Evolutionary conservation across 2,888 invertebrate genomes (phyloP), one percentile per base, ranked within the genome.

Genomic region (Odontothrips loti): DNA sequence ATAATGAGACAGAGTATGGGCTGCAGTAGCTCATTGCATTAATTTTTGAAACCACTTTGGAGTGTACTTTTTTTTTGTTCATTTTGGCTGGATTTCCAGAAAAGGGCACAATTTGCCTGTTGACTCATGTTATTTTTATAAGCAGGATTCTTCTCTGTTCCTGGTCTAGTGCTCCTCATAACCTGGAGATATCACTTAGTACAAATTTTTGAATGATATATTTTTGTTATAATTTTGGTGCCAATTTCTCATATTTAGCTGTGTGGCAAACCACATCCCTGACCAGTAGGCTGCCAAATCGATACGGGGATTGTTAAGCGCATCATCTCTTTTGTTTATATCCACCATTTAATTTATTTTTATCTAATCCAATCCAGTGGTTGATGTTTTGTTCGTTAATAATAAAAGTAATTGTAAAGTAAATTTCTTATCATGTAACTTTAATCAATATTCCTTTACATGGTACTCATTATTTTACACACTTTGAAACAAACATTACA

Each of bases 401-500:
- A 58, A 58, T 58, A 58, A 58, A 58, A 58, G 34, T 43, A 6
- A 43, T 43, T 43, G 34, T 43, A 43, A 2, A 43, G 20, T 20
- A 58, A 58, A 58, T 17, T 9, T 58, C 58, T 58, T 58, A 9
- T 58, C 20, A 58, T 58, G 15, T 17, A 58, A 20, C 34, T 58
- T 58, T 51, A 20, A 20, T 58, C 20, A 58, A 20, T 58, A 20
- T 58, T 58, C 58, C 58, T 58, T 58, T 58, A 58, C 58, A 58
- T 58, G 20, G 58, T 58, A 58, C 20, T 15, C 34, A 17, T 58
- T 58, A 58, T 20, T 58, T 58, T 58, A 58, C 58, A 58, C 58
- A 58, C 58, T 58, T 58, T 58, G 20, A 58, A 58, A 58, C 58
- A 58, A 58, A 17, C 58, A 58, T 58, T 58, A 58, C 58, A 58